A percentile compares a stretch with the other conserved stretches of the same genome.
Evolutionary conservation across 1,140 invertebrate genomes (phyloP).

Genomic region (Pachypeltis micranthus): DNA sequence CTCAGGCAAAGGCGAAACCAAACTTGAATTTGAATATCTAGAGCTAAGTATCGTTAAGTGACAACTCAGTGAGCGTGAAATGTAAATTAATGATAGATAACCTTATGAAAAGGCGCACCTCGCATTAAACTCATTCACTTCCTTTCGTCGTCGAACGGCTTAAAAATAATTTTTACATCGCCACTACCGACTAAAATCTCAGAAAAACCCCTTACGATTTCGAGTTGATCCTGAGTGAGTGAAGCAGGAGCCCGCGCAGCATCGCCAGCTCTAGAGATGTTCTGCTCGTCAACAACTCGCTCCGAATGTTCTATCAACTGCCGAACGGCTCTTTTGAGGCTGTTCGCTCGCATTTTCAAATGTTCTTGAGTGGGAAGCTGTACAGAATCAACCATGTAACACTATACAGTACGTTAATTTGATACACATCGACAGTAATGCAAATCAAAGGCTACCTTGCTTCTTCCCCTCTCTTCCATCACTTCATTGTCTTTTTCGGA

Average conservation of each 20-base stretch:
- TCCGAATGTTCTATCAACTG: conserved; percentile 74
- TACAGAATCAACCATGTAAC: not conserved
- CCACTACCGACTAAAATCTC: too few species aligned
- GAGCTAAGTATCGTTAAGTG: too few species aligned
- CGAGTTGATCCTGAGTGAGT: not conserved
- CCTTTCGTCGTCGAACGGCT: too few species aligned
- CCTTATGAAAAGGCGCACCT: too few species aligned
- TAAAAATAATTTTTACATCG: too few species aligned
- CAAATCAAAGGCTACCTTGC: conserved; percentile 4
- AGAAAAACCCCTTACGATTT: not conserved
- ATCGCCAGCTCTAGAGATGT: conserved; percentile 27
- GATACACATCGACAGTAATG: not conserved
- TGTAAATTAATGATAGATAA: too few species aligned
- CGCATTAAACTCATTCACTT: too few species aligned
- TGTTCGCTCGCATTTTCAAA: conserved; percentile 49
- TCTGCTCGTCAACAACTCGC: conserved; percentile 46
- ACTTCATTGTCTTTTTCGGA: conserved; percentile 45
- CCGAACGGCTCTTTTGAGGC: conserved; percentile 75
- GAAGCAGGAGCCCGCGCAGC: not conserved
- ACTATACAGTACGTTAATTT: not conserved
- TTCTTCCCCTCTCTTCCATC: conserved; percentile 15
- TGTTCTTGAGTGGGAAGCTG: conserved; percentile 24
- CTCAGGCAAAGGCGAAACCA: too few species aligned
- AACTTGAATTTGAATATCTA: too few species aligned
- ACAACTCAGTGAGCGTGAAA: too few species aligned